Evolutionary conservation across 2,797 vertebrate species (phyloP).

Genomic region (Petrocephalus sullivani): DNA sequence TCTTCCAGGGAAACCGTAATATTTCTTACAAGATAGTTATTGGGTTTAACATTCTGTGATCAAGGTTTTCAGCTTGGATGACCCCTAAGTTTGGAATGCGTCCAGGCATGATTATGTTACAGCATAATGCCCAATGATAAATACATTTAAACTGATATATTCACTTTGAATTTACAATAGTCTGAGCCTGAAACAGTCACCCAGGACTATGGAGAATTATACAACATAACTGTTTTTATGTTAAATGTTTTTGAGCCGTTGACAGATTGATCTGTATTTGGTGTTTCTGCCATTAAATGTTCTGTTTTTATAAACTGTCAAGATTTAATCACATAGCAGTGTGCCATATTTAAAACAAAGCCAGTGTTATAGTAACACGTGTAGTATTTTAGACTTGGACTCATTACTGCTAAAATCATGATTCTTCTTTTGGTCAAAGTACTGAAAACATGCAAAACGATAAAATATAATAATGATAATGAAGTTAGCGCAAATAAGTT

Average conservation of each 20-base stretch:
- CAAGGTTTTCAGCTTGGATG: neutral
- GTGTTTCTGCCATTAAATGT: neutral
- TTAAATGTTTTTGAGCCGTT: neutral
- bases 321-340: neutral
- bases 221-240: neutral
- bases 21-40: neutral
- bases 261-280: neutral
- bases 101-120: neutral
- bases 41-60: neutral
- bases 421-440: neutral
- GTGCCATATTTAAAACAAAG: neutral
- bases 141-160: neutral
- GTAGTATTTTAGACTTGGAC: neutral
- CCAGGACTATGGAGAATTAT: neutral
- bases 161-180: neutral
- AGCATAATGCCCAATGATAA: neutral
- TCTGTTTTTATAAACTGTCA: neutral
- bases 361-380: neutral
- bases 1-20: neutral
- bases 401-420: neutral
- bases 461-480: neutral
- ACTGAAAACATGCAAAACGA: neutral
- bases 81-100: neutral
- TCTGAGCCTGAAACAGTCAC: neutral
- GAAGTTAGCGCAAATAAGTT: neutral